Base-by-base conservation (phyloP, 2,888 invertebrate species). In the Enoplolaimus lenunculus region DNA sequence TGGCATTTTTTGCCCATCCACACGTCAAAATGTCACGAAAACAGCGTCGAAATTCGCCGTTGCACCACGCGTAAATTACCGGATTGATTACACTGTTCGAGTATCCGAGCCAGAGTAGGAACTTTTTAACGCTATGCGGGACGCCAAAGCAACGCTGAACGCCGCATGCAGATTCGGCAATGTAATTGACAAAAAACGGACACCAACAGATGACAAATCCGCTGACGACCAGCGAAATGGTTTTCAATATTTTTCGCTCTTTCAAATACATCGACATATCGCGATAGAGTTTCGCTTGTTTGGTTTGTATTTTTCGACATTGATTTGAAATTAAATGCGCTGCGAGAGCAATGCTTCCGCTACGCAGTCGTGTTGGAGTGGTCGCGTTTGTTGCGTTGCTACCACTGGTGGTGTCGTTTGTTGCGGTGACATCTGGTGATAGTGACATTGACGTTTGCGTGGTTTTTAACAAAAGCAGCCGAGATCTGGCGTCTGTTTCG, bases 61-160 rank as follows among this genome's bases (percentile, higher is more conserved):
- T 80, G 74, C 78, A 79, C 77, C 78, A 77, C 1, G 78, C 78
- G 73, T 79, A 79, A 72, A 79, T 79, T 60, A 79, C 75, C 3
- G 79, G 79, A 73, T 79, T 79, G 0, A 79, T 73, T 33, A 64
- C 65, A 3, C 30, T 30, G 45, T 71, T 71, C 34, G 71, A 71
- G 45, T 71, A 71, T 26, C 71, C 71, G 35, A 71, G 65, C 71
- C 71, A 71, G 16, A 71, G 70, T 21, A 45, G 45, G 45, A 45
- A 45, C 21, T 7, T 45, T 45, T 45, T 45, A 13, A 45, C 21
- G 7, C 45, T 45, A 13, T 21, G 45, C 21, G 45, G 45, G 7
- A 45, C 45, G 21, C 45, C 7, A 34, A 68, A 69, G n/a, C 65
- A 2, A 30, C 26, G 59, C n/a, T 13, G 28, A 1, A 69, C 29